Evolutionary conservation across 1,140 invertebrate genomes (phyloP), one percentile per base, ranked within the genome.

Genomic region (Dufourea novaeangliae): DNA sequence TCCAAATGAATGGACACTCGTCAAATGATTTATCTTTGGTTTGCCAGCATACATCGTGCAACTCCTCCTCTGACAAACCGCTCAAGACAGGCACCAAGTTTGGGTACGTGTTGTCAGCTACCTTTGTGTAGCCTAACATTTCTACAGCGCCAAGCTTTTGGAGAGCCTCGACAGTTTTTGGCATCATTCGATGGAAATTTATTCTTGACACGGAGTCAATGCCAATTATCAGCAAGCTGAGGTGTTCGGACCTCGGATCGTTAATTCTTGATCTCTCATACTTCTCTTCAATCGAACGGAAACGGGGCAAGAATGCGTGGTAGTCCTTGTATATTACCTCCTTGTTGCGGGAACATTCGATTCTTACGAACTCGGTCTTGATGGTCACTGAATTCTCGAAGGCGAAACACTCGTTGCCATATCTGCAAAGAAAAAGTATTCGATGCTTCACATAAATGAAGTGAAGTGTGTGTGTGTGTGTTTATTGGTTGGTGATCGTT

Each of bases 181-280:
- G 95, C 95, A 98, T 96, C 73, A 96, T 95, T 27, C 97, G 94
- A 57, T 96, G 94, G 73, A 97, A 96, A 91, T 98, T 98, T 62
- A 98, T 92, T 59, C 97, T 93, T 0, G 97, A 98, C 2, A 98
- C 94, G 0, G 96, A 95, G 88, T 98, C 97, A 20, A 98, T 93
- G 0, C 97, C 97, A n/a, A 98, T 88, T 14, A 98, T 92, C 29
- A 98, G 92, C 0, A 98, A 93, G 80, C 95, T 96, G 12, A 94
- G 89, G 7, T 50, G 73, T 56, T 78, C 76, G 29, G 44, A 80
- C 46, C 25, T 85, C 29, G 52, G 3, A 29, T 61, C 7, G 7
- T 20, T 14, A 10, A 67, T 11, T 39, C 62, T 17, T 2, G 22
- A 20, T 29, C 84, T 70, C 12, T 64, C 61, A 67, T 86, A 89